phyloP scores from a whole-genome alignment of 2,797 vertebrate genomes.

The Bradypodion ventrale region DNA sequence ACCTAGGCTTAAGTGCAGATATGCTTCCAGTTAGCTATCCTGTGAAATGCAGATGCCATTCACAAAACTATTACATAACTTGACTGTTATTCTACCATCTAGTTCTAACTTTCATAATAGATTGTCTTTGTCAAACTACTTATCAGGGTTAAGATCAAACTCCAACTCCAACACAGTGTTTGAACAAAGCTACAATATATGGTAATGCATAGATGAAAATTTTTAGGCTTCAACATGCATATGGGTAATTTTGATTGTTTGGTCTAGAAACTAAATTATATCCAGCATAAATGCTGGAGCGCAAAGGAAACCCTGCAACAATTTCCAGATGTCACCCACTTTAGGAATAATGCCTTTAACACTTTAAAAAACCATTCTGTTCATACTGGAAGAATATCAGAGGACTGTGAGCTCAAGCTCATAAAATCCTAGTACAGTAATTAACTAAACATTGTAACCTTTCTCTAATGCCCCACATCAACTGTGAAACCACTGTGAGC shows the following conservation, averaged over 20 bases:
- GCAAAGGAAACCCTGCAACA: background rate
- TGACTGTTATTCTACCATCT: background rate
- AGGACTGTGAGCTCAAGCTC: accelerated
- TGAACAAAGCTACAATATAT: background rate
- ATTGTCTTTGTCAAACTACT: background rate
- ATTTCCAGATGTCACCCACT: background rate
- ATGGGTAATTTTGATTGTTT: background rate
- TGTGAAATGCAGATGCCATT: background rate
- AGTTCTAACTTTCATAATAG: accelerated
- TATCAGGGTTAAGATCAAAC: background rate
- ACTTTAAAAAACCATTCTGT: background rate
- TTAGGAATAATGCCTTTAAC: accelerated
- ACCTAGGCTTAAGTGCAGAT: accelerated
- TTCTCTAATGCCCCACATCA: background rate
- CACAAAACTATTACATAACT: background rate
- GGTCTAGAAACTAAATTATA: background rate
- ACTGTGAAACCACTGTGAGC: background rate
- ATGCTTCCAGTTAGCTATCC: background rate
- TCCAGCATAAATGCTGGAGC: background rate
- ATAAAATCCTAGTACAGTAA: background rate
- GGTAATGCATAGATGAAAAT: background rate
- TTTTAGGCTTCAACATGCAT: background rate
- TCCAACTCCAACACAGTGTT: background rate
- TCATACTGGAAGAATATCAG: background rate
- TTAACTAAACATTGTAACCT: background rate